Conservation (phyloP, 23 tunicate genomes). For the Styela clava region DNA sequence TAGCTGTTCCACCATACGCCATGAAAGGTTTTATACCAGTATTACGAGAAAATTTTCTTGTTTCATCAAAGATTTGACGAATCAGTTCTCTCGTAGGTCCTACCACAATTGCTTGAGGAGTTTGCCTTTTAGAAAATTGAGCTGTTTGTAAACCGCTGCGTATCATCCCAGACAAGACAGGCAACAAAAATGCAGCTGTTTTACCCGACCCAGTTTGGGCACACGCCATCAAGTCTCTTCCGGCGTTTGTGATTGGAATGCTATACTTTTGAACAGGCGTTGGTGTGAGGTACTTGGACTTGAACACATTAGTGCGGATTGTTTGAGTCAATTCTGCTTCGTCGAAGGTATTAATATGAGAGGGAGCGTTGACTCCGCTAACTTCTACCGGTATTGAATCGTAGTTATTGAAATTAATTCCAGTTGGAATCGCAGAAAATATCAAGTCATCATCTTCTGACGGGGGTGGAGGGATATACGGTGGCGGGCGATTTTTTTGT, state of each 20-base stretch:
- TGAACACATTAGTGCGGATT: slow-evolving; percentile 38
- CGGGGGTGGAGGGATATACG: slow-evolving; percentile 74
- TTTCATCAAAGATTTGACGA: slow-evolving; percentile 67
- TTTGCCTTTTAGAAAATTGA: slow-evolving; percentile 37
- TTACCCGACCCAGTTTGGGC: slow-evolving; percentile 98
- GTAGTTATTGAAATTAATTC: slow-evolving; percentile 82
- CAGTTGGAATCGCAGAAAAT: slow-evolving; percentile 46
- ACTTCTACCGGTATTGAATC: slow-evolving; percentile 85
- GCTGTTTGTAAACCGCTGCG: slow-evolving; percentile 37
- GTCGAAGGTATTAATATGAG: slow-evolving; percentile 47
- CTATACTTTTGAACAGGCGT: slow-evolving; percentile 90
- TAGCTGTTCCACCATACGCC: slow-evolving; percentile 78
- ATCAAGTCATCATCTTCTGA: slow-evolving; percentile 79
- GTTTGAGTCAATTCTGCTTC: slow-evolving; percentile 63
- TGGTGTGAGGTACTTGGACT: slow-evolving; percentile 53
- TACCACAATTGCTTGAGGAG: slow-evolving; percentile 78
- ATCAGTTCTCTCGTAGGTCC: slow-evolving; percentile 92
- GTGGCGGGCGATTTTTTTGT: not conserved
- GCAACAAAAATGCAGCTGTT: slow-evolving; percentile 90
- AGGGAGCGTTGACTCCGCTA: slow-evolving; percentile 77
- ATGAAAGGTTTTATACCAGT: slow-evolving; percentile 63
- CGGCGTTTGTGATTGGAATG: slow-evolving; percentile 55
- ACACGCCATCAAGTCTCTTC: slow-evolving; percentile 91
- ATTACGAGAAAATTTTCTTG: slow-evolving; percentile 58
- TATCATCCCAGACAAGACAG: slow-evolving; percentile 53